phyloP scores from a whole-genome alignment of 2,113 vertebrate species.

The Tragelaphus scriptus region DNA sequence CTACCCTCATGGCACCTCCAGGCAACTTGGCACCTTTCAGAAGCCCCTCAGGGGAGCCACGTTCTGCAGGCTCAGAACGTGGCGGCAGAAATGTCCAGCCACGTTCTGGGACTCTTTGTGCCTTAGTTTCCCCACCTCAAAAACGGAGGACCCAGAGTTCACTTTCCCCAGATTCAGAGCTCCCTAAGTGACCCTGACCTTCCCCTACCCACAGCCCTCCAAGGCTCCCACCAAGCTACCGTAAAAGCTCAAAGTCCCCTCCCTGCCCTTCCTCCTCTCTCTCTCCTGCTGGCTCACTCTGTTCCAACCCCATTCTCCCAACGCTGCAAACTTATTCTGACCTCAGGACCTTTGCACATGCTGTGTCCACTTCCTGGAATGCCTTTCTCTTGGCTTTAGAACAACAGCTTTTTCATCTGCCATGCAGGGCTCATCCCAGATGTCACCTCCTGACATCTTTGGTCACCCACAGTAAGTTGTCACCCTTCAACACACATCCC shows the following conservation, averaged over 20 bases:
- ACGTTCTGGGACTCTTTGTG: not conserved
- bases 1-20: accelerated
- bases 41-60: not conserved
- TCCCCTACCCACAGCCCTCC: not conserved
- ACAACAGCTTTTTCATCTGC: not conserved
- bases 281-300: not conserved
- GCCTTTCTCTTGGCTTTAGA: not conserved
- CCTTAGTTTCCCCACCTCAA: not conserved
- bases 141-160: not conserved
- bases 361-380: not conserved
- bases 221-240: not conserved
- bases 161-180: not conserved
- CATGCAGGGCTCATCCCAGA: not conserved
- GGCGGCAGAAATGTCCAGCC: not conserved
- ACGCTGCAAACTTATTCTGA: not conserved
- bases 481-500: not conserved
- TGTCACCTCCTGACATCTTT: not conserved
- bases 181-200: not conserved
- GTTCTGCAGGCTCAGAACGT: no score
- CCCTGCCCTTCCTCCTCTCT: not conserved
- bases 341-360: not conserved
- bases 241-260: not conserved
- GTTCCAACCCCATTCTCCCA: not conserved
- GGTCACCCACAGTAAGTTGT: not conserved
- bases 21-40: accelerated